phyloP scores from a whole-genome alignment of 1,140 invertebrate genomes.

The Tribolium madens region DNA sequence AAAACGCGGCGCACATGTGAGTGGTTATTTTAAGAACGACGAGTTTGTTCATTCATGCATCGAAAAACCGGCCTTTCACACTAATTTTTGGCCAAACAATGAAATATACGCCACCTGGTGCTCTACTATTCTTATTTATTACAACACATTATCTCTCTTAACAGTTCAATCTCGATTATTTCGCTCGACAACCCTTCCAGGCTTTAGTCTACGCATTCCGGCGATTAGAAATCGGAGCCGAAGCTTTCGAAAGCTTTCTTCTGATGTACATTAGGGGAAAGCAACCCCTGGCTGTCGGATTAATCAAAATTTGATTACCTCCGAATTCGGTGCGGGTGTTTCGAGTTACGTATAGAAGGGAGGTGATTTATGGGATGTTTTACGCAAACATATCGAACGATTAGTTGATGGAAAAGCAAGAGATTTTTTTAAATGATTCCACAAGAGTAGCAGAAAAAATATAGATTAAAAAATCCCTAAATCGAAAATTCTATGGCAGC shows the following conservation, averaged over 20 bases:
- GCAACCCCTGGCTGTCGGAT: neutral
- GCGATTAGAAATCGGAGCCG: neutral
- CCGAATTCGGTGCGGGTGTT: constrained; percentile 10
- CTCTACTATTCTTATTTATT: neutral
- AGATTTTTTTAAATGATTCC: too few relatives aligned
- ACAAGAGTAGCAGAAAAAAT: too few relatives aligned
- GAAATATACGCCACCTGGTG: neutral
- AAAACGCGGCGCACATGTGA: neutral
- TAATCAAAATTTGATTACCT: constrained; percentile 52
- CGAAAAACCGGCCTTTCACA: neutral
- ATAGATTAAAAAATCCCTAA: too few relatives aligned
- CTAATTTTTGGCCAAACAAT: neutral
- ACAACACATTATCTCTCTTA: neutral
- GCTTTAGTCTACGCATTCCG: neutral
- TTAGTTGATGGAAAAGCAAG: neutral
- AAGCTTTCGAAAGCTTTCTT: neutral
- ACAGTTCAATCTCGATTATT: neutral
- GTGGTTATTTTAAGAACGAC: neutral
- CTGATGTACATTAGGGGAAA: neutral
- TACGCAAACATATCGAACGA: neutral
- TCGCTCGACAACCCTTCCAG: neutral
- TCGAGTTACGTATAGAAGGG: neutral
- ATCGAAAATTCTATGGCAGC: too few relatives aligned
- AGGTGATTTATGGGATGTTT: constrained; percentile 13
- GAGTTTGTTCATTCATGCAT: neutral